These are phyloP conservation scores for Heliconius melpomene DNA, from an alignment of 1,140 invertebrate species.

Conservation along the genomic window DNA sequence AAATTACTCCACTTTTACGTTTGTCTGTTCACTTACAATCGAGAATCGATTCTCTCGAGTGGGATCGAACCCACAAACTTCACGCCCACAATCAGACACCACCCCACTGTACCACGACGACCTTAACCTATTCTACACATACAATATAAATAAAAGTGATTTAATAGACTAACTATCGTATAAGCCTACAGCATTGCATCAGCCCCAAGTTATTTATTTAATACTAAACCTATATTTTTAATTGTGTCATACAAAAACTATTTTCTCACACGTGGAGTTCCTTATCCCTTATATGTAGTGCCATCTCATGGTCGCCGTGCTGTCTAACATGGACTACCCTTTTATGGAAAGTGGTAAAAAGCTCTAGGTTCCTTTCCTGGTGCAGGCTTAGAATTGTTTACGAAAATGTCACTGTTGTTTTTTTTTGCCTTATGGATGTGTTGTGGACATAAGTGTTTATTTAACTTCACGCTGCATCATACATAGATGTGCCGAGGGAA, in stretches of 20 bases:
- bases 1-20: too few species aligned
- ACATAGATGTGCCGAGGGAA: too few species aligned
- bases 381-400: slow-evolving; percentile 5
- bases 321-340: background rate
- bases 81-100: too few species aligned
- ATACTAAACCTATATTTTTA: background rate
- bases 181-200: background rate
- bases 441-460: background rate
- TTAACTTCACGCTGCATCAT: too few species aligned
- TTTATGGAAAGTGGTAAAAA: background rate
- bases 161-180: background rate
- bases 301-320: slow-evolving; percentile 12
- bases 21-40: too few species aligned
- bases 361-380: background rate
- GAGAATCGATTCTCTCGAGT: too few species aligned
- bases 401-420: background rate
- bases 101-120: background rate
- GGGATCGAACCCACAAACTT: too few species aligned
- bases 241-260: slow-evolving; percentile 4
- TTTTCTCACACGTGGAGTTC: slow-evolving; percentile 7
- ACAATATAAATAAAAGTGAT: background rate
- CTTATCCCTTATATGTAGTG: background rate
- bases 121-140: background rate
- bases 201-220: background rate
- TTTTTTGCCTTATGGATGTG: background rate